Percentiles rank a stretch among this genome's conserved stretches.
Evolutionary conservation across 2,113 vertebrate species (phyloP).

Genomic region (Petroica traversi): DNA sequence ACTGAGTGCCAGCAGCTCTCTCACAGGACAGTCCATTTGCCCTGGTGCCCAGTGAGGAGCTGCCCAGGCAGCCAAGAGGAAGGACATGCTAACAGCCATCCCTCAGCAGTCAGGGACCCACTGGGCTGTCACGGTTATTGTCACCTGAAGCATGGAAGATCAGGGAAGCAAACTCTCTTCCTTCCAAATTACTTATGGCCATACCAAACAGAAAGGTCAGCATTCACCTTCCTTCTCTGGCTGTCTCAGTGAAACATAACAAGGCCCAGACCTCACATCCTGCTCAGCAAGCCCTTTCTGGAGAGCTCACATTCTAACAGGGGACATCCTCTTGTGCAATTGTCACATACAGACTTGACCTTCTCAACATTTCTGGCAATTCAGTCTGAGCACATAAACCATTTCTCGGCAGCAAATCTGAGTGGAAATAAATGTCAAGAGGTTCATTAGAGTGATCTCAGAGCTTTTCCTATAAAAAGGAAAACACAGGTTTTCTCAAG

Average conservation of each 20-base stretch:
- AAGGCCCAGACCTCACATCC: neutral
- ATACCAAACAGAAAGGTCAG: neutral
- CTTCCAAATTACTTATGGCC: neutral
- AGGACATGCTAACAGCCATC: neutral
- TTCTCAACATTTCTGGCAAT: neutral
- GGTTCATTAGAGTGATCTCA: neutral
- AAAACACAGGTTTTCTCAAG: neutral
- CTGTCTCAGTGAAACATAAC: neutral
- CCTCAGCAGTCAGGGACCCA: neutral
- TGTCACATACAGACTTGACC: neutral
- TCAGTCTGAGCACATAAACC: neutral
- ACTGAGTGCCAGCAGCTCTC: neutral
- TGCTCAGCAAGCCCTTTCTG: neutral
- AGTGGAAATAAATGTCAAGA: constrained; percentile 1
- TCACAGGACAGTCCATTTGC: neutral
- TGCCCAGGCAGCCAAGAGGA: neutral
- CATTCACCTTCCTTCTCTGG: neutral
- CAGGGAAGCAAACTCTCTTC: neutral
- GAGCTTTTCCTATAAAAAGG: neutral
- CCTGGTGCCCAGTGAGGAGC: neutral
- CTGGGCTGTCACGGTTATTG: neutral
- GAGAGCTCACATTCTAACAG: neutral
- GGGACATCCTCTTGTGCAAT: neutral
- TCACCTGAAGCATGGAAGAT: neutral
- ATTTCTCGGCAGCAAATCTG: neutral